Base-by-base conservation (phyloP, 2,888 invertebrate genomes). In the Andrena hattorfiana region DNA sequence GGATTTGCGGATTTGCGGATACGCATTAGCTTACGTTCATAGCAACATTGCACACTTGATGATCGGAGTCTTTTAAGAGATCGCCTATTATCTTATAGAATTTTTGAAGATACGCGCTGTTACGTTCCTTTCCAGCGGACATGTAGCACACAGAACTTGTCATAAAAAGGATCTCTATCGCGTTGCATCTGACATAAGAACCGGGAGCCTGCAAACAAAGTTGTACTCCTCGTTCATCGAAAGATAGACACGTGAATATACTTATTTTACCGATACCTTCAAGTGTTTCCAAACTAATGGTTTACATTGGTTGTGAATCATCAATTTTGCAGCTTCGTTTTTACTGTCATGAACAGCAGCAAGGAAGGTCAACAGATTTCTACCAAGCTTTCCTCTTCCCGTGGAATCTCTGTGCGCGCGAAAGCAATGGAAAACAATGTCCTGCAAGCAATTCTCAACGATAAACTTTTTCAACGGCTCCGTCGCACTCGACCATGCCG, bases 151-250 rank as follows among this genome's bases (percentile, higher is more conserved):
- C 71, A 8, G 83, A 72, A 66, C 84, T 85, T 28, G 83, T 80
- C 4, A 77, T 10, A n/a, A 90, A 89, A 10, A 90, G 73, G 66
- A 90, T 70, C 32, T 90, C 89, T 48, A 86, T 85, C 0, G 90
- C 87, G 51, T 90, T 90, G 35, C 90, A 90, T 69, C 87, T 83
- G 48, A 85, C 64, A 10, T 54, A 81, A 8, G 81, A 85, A 2
- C 87, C 86, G 26, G 84, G 81, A 66, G 88, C 90, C 90, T 90
- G 66, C 32, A 49, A 63, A 28, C 8, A 74, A n/a, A 72, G 68
- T 54, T 51, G 32, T 30, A 64, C 59, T 30, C 20, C 69, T 8
- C 56, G 8, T 0, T 73, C 16, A 8, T 23, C 10, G 20, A 16
- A 26, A 28, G 23, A 4, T 49, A 5, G 10, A 13, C 26, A 35